phyloP scores from a whole-genome alignment of 2,797 vertebrate species.

The Remorina albescens region DNA sequence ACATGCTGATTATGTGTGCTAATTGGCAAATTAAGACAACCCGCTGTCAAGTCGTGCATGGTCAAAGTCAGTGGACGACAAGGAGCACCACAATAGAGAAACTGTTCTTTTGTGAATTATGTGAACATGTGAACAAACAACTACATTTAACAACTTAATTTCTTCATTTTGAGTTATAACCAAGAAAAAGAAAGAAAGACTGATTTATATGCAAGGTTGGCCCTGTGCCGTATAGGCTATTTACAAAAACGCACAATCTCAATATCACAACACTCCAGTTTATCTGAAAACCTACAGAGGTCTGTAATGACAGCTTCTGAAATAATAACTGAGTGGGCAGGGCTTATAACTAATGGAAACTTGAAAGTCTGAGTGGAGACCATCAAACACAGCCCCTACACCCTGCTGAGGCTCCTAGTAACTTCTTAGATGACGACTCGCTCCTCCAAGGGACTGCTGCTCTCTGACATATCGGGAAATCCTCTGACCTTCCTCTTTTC shows the following conservation, averaged over 20 bases:
- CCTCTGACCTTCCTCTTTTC: slow-evolving; percentile 43
- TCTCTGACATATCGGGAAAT: slow-evolving; percentile 54
- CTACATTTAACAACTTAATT: neutral
- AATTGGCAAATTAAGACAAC: slow-evolving; percentile 66
- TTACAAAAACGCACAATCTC: neutral
- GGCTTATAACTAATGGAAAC: slow-evolving; percentile 34
- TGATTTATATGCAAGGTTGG: neutral
- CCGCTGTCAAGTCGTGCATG: slow-evolving; percentile 38
- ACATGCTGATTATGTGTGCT: slow-evolving; percentile 66
- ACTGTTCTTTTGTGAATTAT: neutral
- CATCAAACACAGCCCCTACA: slow-evolving; percentile 41
- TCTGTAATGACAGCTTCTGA: slow-evolving; percentile 11
- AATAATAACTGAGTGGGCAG: slow-evolving; percentile 42
- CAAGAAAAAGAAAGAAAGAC: neutral
- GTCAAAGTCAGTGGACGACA: slow-evolving; percentile 38
- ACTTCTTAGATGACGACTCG: slow-evolving; percentile 31
- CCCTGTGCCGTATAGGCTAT: neutral
- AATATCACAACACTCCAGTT: slow-evolving; percentile 16
- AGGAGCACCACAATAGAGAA: neutral
- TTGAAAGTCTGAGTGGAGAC: slow-evolving; percentile 45
- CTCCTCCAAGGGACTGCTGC: slow-evolving; percentile 51
- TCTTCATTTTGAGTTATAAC: neutral
- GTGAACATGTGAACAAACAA: neutral
- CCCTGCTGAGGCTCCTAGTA: slow-evolving; percentile 29
- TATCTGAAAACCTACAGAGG: slow-evolving; percentile 19